A percentile compares a stretch with the other conserved stretches of the same genome.
Conservation (phyloP, 2,888 invertebrate species). For the Cremastinae sp. region DNA sequence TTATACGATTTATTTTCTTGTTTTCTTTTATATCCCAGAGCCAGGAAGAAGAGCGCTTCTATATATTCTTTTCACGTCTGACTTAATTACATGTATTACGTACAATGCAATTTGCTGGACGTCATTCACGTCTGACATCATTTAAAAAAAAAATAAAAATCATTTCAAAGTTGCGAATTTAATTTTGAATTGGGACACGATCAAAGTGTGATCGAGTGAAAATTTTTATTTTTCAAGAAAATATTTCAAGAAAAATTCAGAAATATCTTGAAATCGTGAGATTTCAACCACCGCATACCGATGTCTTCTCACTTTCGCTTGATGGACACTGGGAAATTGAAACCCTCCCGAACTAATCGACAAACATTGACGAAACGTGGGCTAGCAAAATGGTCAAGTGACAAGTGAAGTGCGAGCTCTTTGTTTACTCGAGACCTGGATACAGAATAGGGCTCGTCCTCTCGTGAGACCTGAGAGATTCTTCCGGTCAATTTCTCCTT, state of each 20-base stretch:
- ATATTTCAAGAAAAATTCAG: too few species aligned
- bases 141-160: constrained; percentile 13
- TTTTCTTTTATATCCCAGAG: too few species aligned
- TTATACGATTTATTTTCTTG: too few species aligned
- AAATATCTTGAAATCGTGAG: too few species aligned
- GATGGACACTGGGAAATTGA: constrained; percentile 49
- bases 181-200: too few species aligned
- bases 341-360: constrained; percentile 70
- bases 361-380: constrained; percentile 75
- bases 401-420: constrained; percentile 65
- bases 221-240: too few species aligned
- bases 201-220: too few species aligned
- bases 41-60: too few species aligned
- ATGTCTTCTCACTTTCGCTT: too few species aligned
- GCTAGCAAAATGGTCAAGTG: constrained; percentile 58
- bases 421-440: constrained; percentile 72
- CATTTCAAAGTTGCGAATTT: too few species aligned
- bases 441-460: constrained; percentile 63
- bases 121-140: constrained; percentile 33
- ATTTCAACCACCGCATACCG: too few species aligned
- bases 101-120: constrained; percentile 46
- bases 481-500: constrained; percentile 73
- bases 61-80: constrained; percentile 24
- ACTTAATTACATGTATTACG: constrained; percentile 45
- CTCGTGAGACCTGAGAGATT: constrained; percentile 64